Conservation (phyloP, 2,888 invertebrate genomes). For the Dynastes maya region DNA sequence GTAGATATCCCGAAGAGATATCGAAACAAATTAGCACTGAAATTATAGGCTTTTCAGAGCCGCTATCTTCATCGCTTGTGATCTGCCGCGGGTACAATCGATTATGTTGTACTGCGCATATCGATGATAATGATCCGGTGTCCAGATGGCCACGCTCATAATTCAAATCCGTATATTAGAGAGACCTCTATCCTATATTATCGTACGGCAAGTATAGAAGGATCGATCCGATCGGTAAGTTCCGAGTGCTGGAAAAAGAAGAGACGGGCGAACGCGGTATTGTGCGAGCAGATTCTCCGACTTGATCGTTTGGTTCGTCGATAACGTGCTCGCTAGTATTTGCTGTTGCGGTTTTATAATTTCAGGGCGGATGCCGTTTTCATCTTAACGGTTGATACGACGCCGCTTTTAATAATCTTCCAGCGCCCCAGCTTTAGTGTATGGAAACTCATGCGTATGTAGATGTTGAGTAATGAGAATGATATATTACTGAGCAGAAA, state of each 20-base stretch:
- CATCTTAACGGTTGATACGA: constrained; percentile 31
- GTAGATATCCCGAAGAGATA: constrained; percentile 67
- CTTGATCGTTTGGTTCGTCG: constrained; percentile 1
- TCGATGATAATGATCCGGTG: constrained; percentile 66
- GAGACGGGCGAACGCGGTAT: neutral
- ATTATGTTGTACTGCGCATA: constrained; percentile 67
- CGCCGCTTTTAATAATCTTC: constrained; percentile 27
- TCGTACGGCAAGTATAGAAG: neutral
- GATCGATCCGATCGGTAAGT: neutral
- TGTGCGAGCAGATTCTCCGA: too few relatives aligned
- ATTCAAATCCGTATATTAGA: constrained; percentile 67
- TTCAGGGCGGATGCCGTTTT: constrained; percentile 63
- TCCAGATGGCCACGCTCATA: constrained; percentile 66
- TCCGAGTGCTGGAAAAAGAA: constrained; percentile 2
- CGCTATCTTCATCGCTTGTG: constrained; percentile 70
- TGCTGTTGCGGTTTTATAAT: constrained; percentile 65
- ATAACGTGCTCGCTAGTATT: constrained; percentile 59
- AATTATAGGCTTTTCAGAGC: constrained; percentile 71
- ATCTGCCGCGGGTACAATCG: constrained; percentile 69
- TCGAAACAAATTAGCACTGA: constrained; percentile 70
- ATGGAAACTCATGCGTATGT: neutral
- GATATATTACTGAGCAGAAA: neutral
- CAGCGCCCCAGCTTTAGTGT: neutral
- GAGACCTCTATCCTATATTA: constrained; percentile 7
- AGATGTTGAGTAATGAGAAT: constrained; percentile 2